phyloP scores from a whole-genome alignment of 2,113 vertebrate species.

The Carlito syrichta region DNA sequence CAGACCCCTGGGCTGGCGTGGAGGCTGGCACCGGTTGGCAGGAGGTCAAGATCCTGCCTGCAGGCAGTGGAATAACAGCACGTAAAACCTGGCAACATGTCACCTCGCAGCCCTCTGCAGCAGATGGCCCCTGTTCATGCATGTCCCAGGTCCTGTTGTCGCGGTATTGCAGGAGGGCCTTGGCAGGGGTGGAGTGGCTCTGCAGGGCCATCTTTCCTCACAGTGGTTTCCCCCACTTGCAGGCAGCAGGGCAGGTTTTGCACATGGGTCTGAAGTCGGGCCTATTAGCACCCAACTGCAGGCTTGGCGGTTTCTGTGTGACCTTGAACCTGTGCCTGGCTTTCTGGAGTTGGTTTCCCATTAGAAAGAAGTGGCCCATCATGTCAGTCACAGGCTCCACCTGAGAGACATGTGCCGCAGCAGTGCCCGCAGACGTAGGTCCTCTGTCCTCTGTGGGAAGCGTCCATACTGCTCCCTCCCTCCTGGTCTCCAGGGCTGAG shows the following conservation, averaged over 20 bases:
- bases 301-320: neutral
- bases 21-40: too few species aligned
- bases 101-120: too few species aligned
- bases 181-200: too few species aligned
- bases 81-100: too few species aligned
- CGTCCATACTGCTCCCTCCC: too few species aligned
- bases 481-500: too few species aligned
- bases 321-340: neutral
- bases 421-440: neutral
- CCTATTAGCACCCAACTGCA: neutral
- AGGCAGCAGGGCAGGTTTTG: too few species aligned
- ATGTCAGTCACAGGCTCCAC: neutral
- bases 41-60: neutral
- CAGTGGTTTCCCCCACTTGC: too few species aligned
- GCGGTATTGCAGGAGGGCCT: neutral
- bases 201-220: too few species aligned
- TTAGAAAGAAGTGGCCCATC: neutral
- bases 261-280: neutral
- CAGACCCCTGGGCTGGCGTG: neutral
- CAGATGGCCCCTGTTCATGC: too few species aligned
- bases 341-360: neutral
- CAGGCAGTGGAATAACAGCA: neutral
- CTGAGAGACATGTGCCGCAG: neutral
- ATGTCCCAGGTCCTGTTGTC: neutral
- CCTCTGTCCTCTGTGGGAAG: too few species aligned